Evolutionary conservation across 37 sponge, comb jelly and placozoan genomes (phyloP).

Genomic region (Hexactinellida sp.): DNA sequence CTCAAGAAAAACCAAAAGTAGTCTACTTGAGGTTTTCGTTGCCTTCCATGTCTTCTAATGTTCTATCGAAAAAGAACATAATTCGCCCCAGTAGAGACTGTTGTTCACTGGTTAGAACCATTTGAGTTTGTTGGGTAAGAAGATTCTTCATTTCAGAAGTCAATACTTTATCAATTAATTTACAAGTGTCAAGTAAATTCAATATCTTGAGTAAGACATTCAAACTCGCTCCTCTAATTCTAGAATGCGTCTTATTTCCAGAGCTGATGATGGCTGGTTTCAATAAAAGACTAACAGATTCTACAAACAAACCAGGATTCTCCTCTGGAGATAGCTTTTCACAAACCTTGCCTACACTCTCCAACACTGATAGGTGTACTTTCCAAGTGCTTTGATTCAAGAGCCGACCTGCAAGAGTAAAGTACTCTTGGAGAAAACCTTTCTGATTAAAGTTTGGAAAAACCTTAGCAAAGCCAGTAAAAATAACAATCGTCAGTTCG

Average conservation of each 20-base stretch:
- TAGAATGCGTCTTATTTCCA: background rate
- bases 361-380: background rate
- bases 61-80: constrained; percentile 33
- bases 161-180: background rate
- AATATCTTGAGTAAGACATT: background rate
- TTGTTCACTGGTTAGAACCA: background rate
- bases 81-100: background rate
- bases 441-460: constrained; percentile 5
- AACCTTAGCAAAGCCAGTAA: background rate
- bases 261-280: background rate
- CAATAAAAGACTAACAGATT: background rate
- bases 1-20: no score
- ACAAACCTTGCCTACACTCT: background rate
- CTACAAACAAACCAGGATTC: background rate
- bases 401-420: background rate
- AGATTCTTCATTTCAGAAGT: background rate
- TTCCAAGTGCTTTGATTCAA: background rate
- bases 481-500: background rate
- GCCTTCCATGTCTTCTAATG: constrained; percentile 58
- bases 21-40: no score
- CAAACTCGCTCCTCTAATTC: background rate
- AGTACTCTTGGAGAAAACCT: constrained; percentile 1
- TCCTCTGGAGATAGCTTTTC: background rate
- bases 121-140: background rate
- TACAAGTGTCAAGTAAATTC: background rate